Evolutionary conservation across 2,113 vertebrate species (phyloP), one percentile per base, ranked within the genome.

Genomic region (Genyomyrus donnyi): DNA sequence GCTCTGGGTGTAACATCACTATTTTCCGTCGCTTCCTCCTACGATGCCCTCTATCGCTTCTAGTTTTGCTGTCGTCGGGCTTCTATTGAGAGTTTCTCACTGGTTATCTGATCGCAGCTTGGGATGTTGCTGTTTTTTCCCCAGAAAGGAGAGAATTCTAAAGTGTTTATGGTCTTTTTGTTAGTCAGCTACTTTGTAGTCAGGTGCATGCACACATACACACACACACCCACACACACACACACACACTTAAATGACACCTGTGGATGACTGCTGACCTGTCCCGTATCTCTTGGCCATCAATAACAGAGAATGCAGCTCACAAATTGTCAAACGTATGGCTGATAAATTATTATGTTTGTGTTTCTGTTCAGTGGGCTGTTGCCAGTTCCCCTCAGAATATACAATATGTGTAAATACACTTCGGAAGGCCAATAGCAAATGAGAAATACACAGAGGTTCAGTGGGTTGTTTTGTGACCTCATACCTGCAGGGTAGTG

Each of bases 101-200:
- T 27, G 13, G 48, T 86, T 86, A 86, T 86, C 84, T 86, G 84
- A 86, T 86, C 24, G 2, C n/a, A 50, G 9, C 24, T 27, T 86
- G 84, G 84, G 46, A 86, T 86, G 84, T 86, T 86, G 48, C 46
- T 45, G 35, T 85, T 86, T 86, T 86, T 86, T 86, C 84, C 84
- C 45, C 84, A 86, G 45, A 86, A 50, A 24, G 46, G n/a, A 27
- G 39, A 85, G 39, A 46, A 46, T 85, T 85, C 17, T 86, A 27
- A 80, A 35, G 11, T 80, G 74, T 80, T 27, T n/a, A 50, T 50
- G 21, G 19, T 48, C 84, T 48, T 86, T 50, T 48, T 50, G 45
- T 27, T 48, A 21, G 45, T 45, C 46, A 49, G 74, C 35, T 19
- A 35, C n/a, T 11, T 80, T 2, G 35, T 80, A 17, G 74, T 35